A percentile compares a stretch with the other conserved stretches of the same genome.
phyloP scores from a whole-genome alignment of 2,888 invertebrate genomes.

The Patella ulyssiponensis region DNA sequence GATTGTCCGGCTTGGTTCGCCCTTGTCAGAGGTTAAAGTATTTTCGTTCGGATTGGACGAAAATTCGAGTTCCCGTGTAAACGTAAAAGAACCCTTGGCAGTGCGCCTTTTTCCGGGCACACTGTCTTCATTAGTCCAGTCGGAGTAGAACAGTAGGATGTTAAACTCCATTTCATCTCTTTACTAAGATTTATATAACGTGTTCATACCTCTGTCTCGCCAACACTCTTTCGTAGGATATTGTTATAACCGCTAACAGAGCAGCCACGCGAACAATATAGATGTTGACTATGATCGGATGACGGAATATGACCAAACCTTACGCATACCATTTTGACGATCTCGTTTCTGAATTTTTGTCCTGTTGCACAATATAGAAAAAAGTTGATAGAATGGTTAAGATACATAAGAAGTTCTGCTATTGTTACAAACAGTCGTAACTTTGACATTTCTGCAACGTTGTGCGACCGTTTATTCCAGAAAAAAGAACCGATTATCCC shows the following conservation, averaged over 20 bases:
- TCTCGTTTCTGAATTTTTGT: conserved; percentile 58
- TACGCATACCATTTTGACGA: conserved; percentile 48
- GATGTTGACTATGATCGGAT: conserved; percentile 56
- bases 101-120: too few species aligned
- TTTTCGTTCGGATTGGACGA: too few species aligned
- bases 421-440: conserved; percentile 55
- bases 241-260: background rate
- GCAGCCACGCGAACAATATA: conserved; percentile 53
- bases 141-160: too few species aligned
- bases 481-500: conserved; percentile 44
- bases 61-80: too few species aligned
- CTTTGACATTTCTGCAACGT: conserved; percentile 39
- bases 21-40: too few species aligned
- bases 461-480: conserved; percentile 38
- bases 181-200: too few species aligned
- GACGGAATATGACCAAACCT: conserved; percentile 37
- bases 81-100: too few species aligned
- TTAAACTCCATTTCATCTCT: too few species aligned
- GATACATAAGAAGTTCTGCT: conserved; percentile 66
- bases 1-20: too few species aligned
- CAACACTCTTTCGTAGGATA: background rate
- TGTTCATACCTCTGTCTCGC: background rate
- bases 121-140: too few species aligned
- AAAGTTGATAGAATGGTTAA: conserved; percentile 69
- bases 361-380: conserved; percentile 63